Conservation (phyloP, 2,888 invertebrate species). For the Ctenicera cuprea region DNA sequence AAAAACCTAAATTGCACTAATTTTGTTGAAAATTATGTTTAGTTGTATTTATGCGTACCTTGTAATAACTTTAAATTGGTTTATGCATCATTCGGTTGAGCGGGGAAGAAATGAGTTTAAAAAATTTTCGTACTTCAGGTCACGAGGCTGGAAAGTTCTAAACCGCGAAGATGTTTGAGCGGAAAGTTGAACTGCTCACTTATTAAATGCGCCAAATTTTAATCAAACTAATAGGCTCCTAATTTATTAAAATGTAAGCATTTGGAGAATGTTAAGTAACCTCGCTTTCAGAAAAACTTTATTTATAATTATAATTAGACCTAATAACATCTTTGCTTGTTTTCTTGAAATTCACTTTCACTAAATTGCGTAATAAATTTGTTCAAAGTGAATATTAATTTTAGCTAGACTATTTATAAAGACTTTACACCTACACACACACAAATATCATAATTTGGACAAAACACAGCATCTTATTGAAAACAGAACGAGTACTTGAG, state of each 20-base stretch:
- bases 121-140: not conserved
- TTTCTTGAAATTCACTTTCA: not conserved
- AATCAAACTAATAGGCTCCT: slow-evolving; percentile 29
- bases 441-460: too few species aligned
- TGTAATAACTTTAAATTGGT: too few species aligned
- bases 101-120: not conserved
- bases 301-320: slow-evolving; percentile 15
- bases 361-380: not conserved
- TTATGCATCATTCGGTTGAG: not conserved
- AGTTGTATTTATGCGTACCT: too few species aligned
- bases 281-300: slow-evolving; percentile 1
- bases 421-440: too few species aligned
- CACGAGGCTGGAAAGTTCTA: not conserved
- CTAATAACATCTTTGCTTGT: not conserved
- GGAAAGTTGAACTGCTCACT: slow-evolving; percentile 23
- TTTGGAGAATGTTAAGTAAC: slow-evolving; percentile 28
- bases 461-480: too few species aligned
- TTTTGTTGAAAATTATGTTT: too few species aligned
- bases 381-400: too few species aligned
- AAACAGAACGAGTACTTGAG: too few species aligned
- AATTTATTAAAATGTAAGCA: slow-evolving; percentile 33
- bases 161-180: slow-evolving; percentile 24
- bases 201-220: slow-evolving; percentile 32
- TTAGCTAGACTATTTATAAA: too few species aligned
- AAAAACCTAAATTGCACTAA: too few species aligned